Conservation (phyloP, 1,140 invertebrate genomes). For the Chironomus striatipennis region DNA sequence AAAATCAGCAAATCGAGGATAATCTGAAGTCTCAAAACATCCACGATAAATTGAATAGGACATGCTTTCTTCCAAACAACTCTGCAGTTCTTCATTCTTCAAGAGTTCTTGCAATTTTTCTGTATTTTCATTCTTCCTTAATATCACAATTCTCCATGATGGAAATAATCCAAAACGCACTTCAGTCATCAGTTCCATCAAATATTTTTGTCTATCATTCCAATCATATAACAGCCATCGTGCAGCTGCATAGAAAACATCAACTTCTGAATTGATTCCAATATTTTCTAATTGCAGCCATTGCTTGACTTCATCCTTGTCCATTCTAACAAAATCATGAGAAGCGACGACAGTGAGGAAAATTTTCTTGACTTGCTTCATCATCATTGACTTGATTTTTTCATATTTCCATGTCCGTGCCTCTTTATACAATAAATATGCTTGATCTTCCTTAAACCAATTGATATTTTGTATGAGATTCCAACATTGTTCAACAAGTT, state of each 20-base stretch:
- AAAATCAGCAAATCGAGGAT: background rate
- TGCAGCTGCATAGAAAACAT: background rate
- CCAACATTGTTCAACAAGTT: background rate
- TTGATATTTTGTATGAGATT: background rate
- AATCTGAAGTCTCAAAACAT: background rate
- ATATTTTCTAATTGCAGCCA: background rate
- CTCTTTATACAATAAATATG: background rate
- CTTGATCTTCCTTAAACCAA: background rate
- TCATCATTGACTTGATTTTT: background rate
- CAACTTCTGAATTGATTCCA: background rate
- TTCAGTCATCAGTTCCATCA: background rate
- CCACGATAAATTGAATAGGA: background rate
- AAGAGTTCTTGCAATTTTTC: background rate
- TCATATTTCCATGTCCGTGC: background rate
- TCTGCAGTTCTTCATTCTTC: background rate
- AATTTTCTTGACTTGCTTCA: background rate
- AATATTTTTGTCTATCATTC: background rate
- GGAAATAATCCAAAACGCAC: background rate
- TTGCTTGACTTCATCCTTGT: background rate
- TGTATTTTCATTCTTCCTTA: background rate
- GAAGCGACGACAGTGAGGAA: background rate
- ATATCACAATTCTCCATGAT: background rate
- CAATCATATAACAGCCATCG: constrained; percentile 1
- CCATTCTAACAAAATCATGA: background rate
- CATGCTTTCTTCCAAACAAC: background rate